These are phyloP conservation scores for Trypoxylon attenuatum DNA, from an alignment of 2,888 invertebrate genomes.

Conservation along the genomic window DNA sequence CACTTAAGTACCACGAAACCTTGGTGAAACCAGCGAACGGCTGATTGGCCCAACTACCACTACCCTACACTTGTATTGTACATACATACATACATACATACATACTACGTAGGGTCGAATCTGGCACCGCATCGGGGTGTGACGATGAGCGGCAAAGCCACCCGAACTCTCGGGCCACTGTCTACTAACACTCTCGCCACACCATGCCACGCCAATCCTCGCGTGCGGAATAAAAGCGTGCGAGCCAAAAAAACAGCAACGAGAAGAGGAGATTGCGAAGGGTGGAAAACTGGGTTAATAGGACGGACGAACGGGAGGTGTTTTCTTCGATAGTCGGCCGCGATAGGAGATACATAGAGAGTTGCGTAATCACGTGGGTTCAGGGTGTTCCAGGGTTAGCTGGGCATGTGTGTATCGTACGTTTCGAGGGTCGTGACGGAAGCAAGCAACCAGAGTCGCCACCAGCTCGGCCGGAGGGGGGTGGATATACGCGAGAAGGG, in stretches of 20 bases:
- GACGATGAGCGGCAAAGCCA: too few species aligned
- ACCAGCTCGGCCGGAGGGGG: slow-evolving; percentile 20
- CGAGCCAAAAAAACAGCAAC: neutral
- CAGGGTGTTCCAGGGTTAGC: slow-evolving; percentile 53
- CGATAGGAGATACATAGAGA: slow-evolving; percentile 63
- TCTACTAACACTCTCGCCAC: too few species aligned
- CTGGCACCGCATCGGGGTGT: neutral
- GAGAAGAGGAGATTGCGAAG: too few species aligned
- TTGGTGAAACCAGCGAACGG: neutral
- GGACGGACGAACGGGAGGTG: slow-evolving; percentile 25
- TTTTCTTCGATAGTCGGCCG: slow-evolving; percentile 54
- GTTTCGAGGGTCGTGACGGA: too few species aligned
- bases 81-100: too few species aligned
- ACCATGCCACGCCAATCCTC: too few species aligned
- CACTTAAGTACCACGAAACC: neutral
- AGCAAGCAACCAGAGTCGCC: too few species aligned
- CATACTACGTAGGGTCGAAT: neutral
- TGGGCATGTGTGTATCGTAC: slow-evolving; percentile 55
- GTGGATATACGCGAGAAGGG: slow-evolving; percentile 31
- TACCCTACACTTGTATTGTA: too few species aligned
- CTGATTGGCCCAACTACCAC: neutral
- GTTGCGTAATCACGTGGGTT: slow-evolving; percentile 67
- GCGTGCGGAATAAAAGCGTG: too few species aligned
- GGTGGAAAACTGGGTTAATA: too few species aligned
- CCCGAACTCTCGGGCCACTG: too few species aligned